Conservation (phyloP, 2,888 invertebrate genomes). For the Amphipyra berbera region DNA sequence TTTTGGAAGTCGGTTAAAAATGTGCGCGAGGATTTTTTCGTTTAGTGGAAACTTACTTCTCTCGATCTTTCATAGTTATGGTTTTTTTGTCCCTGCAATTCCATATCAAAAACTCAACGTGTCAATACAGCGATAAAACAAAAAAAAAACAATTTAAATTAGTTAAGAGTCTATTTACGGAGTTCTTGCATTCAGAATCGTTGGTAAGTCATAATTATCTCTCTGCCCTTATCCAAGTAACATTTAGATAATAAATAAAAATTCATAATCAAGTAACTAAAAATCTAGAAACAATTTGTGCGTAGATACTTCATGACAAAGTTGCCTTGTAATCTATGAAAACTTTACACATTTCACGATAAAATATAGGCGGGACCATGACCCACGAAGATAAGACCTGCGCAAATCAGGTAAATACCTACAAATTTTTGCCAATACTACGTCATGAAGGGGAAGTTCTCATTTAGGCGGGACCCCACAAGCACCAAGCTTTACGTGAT, state of each 20-base stretch:
- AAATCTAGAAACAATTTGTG: constrained; percentile 53
- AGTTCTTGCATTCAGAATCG: constrained; percentile 46
- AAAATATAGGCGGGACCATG: constrained; percentile 17
- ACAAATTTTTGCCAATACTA: no score
- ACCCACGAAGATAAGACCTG: no score
- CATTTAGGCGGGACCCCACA: neutral
- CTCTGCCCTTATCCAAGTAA: no score
- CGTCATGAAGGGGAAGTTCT: no score
- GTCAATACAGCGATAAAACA: constrained; percentile 18
- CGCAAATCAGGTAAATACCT: no score
- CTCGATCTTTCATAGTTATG: no score
- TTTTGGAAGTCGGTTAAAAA: no score
- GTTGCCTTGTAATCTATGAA: constrained; percentile 49
- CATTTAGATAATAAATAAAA: constrained; percentile 31
- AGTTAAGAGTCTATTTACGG: constrained; percentile 36
- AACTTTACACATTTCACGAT: constrained; percentile 22
- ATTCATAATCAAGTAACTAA: constrained; percentile 37
- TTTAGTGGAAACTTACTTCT: no score
- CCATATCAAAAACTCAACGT: no score
- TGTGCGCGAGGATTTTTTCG: no score
- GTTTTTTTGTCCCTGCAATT: no score
- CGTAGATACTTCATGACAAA: constrained; percentile 45
- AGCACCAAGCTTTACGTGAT: constrained; percentile 11
- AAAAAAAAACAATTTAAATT: constrained; percentile 29
- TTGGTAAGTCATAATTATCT: no score